Conservation (phyloP, 2,797 vertebrate species). For the Chloroceryle inda region DNA sequence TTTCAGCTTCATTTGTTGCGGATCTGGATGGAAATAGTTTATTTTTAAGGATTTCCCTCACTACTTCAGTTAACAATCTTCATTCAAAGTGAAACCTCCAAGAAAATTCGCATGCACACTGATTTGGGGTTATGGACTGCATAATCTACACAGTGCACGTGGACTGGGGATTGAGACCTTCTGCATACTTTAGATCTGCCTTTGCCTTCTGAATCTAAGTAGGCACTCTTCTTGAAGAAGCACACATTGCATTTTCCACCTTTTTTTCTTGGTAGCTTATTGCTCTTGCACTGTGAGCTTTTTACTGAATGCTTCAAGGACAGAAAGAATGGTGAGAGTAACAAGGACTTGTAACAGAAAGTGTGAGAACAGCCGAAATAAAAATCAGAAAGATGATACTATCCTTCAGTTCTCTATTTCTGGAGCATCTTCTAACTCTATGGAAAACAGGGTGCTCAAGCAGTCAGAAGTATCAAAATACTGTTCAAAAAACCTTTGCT, state of each 20-base stretch:
- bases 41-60: background rate
- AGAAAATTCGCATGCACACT: background rate
- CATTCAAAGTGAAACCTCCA: background rate
- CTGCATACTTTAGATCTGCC: background rate
- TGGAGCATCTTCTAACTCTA: background rate
- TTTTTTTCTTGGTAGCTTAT: background rate
- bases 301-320: background rate
- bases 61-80: background rate
- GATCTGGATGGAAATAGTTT: background rate
- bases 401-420: conserved; percentile 14
- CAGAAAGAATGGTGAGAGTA: background rate
- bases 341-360: background rate
- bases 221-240: background rate
- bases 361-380: background rate
- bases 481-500: background rate
- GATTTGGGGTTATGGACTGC: background rate
- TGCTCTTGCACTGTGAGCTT: background rate
- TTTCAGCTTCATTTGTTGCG: background rate
- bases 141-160: background rate
- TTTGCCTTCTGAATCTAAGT: background rate
- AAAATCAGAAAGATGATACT: background rate
- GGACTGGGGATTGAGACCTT: background rate
- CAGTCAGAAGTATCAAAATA: conserved; percentile 5
- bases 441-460: background rate
- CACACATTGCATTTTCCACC: background rate